These are phyloP conservation scores for Synanceia verrucosa DNA, from an alignment of 2,797 vertebrate genomes.

Conservation along the genomic window DNA sequence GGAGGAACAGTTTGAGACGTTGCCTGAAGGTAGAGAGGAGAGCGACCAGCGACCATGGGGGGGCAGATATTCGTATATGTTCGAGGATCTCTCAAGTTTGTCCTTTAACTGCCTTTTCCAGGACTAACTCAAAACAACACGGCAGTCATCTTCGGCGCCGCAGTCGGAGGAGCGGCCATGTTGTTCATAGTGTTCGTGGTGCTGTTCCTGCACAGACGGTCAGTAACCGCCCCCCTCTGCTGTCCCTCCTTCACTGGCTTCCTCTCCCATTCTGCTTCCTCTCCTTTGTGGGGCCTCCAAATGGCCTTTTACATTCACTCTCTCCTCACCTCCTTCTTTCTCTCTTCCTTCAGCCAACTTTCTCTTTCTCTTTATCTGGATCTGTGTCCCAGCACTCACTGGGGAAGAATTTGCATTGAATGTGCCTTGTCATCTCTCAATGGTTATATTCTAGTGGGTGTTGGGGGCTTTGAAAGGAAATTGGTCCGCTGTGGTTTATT, in stretches of 20 bases:
- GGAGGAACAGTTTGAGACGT: slow-evolving; percentile 92
- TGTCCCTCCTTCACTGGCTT: slow-evolving; percentile 50
- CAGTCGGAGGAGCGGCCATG: slow-evolving; percentile 71
- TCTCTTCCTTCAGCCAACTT: slow-evolving; percentile 59
- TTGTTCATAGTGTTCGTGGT: slow-evolving; percentile 77
- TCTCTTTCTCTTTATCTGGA: slow-evolving; percentile 69
- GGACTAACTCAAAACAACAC: slow-evolving; percentile 68
- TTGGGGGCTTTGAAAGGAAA: slow-evolving; percentile 73
- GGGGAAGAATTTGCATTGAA: slow-evolving; percentile 75
- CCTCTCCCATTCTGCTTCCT: slow-evolving; percentile 63
- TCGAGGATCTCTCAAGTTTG: background rate
- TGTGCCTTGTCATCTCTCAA: slow-evolving; percentile 70
- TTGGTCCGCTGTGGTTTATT: slow-evolving; percentile 74
- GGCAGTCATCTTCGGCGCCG: slow-evolving; percentile 77
- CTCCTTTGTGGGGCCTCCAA: slow-evolving; percentile 71
- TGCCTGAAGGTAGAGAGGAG: slow-evolving; percentile 75
- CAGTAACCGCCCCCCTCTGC: slow-evolving; percentile 48
- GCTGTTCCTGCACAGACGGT: slow-evolving; percentile 86
- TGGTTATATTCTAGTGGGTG: slow-evolving; percentile 69
- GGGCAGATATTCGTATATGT: no score
- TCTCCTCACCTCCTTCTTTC: slow-evolving; percentile 60
- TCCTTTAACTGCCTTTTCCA: slow-evolving; percentile 38
- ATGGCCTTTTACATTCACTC: slow-evolving; percentile 70
- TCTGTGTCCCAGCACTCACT: slow-evolving; percentile 69
- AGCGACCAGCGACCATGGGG: background rate